Percentiles rank a stretch among this genome's conserved stretches.
Evolutionary conservation across 2,888 invertebrate species (phyloP).

Genomic region (Temnothorax rugatulus): DNA sequence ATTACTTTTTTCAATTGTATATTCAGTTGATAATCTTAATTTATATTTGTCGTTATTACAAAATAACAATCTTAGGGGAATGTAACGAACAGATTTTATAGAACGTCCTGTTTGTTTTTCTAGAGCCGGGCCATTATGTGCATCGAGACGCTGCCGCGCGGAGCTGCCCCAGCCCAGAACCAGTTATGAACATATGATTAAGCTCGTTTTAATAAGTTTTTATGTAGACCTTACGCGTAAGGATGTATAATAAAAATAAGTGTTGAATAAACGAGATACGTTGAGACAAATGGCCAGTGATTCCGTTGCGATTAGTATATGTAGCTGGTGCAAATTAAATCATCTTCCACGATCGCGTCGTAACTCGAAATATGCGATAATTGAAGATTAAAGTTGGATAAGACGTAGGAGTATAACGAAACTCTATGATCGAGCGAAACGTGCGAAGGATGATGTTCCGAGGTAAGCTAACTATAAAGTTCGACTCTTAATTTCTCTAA

Average conservation of each 20-base stretch:
- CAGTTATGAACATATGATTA: slow-evolving; percentile 81
- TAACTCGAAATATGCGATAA: slow-evolving; percentile 7
- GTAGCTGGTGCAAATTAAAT: background rate
- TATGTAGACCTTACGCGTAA: slow-evolving; percentile 84
- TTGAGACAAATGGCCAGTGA: slow-evolving; percentile 72
- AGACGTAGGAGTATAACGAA: background rate
- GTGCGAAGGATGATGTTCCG: background rate
- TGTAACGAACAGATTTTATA: background rate
- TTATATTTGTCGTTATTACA: slow-evolving; percentile 4
- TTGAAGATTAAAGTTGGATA: background rate
- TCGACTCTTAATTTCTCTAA: slow-evolving; percentile 36
- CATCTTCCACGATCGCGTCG: too few species aligned
- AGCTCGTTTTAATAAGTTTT: slow-evolving; percentile 85
- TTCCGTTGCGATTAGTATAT: slow-evolving; percentile 42
- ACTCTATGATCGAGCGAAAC: background rate
- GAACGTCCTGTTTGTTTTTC: slow-evolving; percentile 66
- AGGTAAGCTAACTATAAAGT: background rate
- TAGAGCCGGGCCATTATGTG: slow-evolving; percentile 77
- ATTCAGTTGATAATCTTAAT: background rate
- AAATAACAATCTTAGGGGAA: slow-evolving; percentile 5
- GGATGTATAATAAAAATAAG: slow-evolving; percentile 83
- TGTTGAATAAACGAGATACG: slow-evolving; percentile 83
- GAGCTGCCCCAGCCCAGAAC: slow-evolving; percentile 79
- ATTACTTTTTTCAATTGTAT: slow-evolving; percentile 3
- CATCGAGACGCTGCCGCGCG: slow-evolving; percentile 73